phyloP scores from a whole-genome alignment of 2,797 vertebrate species.

The Propithecus perrieri region DNA sequence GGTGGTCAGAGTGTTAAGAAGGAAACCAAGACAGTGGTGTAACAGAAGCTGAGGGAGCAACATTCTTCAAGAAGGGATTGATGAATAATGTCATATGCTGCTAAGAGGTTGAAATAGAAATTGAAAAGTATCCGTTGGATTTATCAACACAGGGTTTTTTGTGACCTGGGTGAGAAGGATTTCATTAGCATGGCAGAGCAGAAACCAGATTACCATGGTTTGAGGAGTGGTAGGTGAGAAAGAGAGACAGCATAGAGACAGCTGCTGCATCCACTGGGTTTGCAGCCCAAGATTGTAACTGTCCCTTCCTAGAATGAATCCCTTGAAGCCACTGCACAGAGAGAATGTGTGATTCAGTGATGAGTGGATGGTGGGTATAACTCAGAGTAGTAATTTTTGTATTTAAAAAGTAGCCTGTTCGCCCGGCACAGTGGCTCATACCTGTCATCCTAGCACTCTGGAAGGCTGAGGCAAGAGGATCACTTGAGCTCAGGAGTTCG shows the following conservation, averaged over 20 bases:
- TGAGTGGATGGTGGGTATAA: not conserved
- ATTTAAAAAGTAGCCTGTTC: not conserved
- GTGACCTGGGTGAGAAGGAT: not conserved
- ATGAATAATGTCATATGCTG: not conserved
- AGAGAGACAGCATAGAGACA: not conserved
- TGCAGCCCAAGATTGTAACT: not conserved
- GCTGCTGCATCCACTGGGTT: too few relatives aligned
- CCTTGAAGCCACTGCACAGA: not conserved
- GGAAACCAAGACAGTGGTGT: not conserved
- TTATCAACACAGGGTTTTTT: not conserved
- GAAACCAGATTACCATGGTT: not conserved
- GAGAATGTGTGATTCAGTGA: not conserved
- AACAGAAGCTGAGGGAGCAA: not conserved
- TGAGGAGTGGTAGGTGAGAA: not conserved
- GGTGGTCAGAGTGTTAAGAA: not conserved
- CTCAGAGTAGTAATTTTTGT: not conserved
- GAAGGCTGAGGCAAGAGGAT: too few relatives aligned
- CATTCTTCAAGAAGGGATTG: not conserved
- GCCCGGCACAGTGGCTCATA: too few relatives aligned
- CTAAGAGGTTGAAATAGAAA: not conserved
- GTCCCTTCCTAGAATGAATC: not conserved
- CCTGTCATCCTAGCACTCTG: too few relatives aligned
- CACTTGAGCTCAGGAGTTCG: too few relatives aligned
- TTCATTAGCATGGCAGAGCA: not conserved
- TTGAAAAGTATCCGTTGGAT: not conserved